Base-by-base conservation (phyloP, 2,888 invertebrate species). In the Chymomyza fuscimana region DNA sequence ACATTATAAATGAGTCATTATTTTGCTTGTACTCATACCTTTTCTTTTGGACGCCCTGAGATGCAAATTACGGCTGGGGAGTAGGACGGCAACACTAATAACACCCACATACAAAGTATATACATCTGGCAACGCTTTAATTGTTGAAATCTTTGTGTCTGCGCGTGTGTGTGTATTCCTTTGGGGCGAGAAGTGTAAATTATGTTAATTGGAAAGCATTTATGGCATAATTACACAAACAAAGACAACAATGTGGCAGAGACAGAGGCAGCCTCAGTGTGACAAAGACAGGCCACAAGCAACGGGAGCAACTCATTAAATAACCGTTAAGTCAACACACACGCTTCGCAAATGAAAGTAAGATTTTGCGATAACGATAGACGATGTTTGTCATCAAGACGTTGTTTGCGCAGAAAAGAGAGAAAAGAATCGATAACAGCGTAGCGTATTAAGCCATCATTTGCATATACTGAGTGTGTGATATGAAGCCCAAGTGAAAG, bases 151-250 rank as follows among this genome's bases (percentile, higher is more conserved):
- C 40, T 46, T 46, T 46, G 63, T 15, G 60, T 29, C 29, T 58
- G 61, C 19, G 61, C 9, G 32, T 7, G 32, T 32, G 56, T 67
- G 36, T 16, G 46, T 10, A 29, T 16, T 60, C 10, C 22, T 40
- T 29, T 32, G 63, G 71, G 56, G 22, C 19, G 72, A 61, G 22
- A 78, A 78, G 85, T 82, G 85, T 72, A 76, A 87, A 84, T 80
- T 78, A 85, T 87, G 87, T 78, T 80, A 87, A 84, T 84, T 87
- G 76, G 72, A 74, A 85, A 84, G 71, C 74, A 76, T 71, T 87
- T 85, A 79, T 82, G 80, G 74, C 80, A 79, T 79, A 87, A 84
- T 85, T 85, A 80, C 76, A 56, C 40, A 64, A 69, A 69, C 25
- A 63, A 29, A 66, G 25, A 15, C 52, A 46, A 54, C 19, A 54